Evolutionary conservation across 2,113 vertebrate genomes (phyloP).

Genomic region (Lepidothrix coronata): DNA sequence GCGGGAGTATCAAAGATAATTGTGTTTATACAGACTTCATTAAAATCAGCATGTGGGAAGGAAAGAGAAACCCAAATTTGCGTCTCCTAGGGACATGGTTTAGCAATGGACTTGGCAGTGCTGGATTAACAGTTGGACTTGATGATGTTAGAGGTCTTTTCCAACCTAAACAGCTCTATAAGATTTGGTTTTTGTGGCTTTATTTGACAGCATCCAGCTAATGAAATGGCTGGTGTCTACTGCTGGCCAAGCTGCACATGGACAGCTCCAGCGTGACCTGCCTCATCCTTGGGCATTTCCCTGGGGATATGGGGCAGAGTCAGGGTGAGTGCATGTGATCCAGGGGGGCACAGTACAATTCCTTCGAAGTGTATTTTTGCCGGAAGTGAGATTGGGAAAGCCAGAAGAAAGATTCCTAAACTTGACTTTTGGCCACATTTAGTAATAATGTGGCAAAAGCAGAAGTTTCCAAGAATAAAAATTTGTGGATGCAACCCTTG

Average conservation of each 20-base stretch:
- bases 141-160: neutral
- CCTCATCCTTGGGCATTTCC: neutral
- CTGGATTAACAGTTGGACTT: neutral
- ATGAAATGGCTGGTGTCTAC: neutral
- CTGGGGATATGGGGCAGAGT: neutral
- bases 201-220: neutral
- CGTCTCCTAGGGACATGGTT: neutral
- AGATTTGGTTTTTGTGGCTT: neutral
- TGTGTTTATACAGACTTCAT: neutral
- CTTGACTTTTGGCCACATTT: neutral
- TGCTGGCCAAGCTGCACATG: neutral
- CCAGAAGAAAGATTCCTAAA: neutral
- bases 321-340: neutral
- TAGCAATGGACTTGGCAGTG: neutral
- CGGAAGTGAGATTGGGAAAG: neutral
- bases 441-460: neutral
- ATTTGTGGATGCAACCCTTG: neutral
- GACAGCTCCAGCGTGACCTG: neutral
- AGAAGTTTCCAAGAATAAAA: neutral
- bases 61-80: neutral
- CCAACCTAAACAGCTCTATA: neutral
- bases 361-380: neutral
- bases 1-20: neutral
- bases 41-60: neutral
- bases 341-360: neutral